phyloP scores from a whole-genome alignment of 2,113 vertebrate genomes.

The Poeciliopsis retropinna region DNA sequence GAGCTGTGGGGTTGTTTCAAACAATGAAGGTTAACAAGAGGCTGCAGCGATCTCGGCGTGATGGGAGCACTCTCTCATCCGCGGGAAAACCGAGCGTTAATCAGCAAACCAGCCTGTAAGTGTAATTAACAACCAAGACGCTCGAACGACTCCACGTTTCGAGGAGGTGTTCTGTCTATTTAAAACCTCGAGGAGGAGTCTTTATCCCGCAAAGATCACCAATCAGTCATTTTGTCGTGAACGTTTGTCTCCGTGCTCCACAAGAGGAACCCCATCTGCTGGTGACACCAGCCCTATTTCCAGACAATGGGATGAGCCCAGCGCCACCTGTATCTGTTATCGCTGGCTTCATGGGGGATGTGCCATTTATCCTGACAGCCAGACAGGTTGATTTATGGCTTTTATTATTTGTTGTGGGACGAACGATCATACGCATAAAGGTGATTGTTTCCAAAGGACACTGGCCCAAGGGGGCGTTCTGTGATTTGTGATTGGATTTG shows the following conservation, averaged over 20 bases:
- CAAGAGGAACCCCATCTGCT: slow-evolving; percentile 44
- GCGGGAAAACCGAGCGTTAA: slow-evolving; percentile 45
- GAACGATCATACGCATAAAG: slow-evolving; percentile 5
- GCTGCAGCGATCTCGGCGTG: slow-evolving; percentile 60
- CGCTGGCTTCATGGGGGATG: slow-evolving; percentile 35
- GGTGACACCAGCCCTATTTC: slow-evolving; percentile 31
- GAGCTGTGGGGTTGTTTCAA: slow-evolving; percentile 65
- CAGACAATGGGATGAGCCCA: slow-evolving; percentile 50
- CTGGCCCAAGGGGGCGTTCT: background rate
- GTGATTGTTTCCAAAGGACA: slow-evolving; percentile 22
- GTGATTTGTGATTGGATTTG: slow-evolving; percentile 10
- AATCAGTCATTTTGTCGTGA: slow-evolving; percentile 3
- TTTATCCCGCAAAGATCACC: slow-evolving; percentile 13
- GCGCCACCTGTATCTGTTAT: slow-evolving; percentile 55
- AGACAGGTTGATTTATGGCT: slow-evolving; percentile 53
- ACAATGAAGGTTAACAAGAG: slow-evolving; percentile 79
- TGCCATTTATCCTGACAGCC: slow-evolving; percentile 42
- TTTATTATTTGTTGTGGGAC: slow-evolving; percentile 42
- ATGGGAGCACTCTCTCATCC: slow-evolving; percentile 55
- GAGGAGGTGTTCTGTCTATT: slow-evolving; percentile 6
- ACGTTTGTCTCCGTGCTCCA: slow-evolving; percentile 24
- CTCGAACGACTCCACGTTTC: slow-evolving; percentile 11
- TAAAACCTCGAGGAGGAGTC: slow-evolving; percentile 16
- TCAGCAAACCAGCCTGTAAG: slow-evolving; percentile 57
- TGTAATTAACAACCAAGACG: slow-evolving; percentile 39